Conservation (phyloP, 2,113 vertebrate species). For the Notarius lentiginosus region DNA sequence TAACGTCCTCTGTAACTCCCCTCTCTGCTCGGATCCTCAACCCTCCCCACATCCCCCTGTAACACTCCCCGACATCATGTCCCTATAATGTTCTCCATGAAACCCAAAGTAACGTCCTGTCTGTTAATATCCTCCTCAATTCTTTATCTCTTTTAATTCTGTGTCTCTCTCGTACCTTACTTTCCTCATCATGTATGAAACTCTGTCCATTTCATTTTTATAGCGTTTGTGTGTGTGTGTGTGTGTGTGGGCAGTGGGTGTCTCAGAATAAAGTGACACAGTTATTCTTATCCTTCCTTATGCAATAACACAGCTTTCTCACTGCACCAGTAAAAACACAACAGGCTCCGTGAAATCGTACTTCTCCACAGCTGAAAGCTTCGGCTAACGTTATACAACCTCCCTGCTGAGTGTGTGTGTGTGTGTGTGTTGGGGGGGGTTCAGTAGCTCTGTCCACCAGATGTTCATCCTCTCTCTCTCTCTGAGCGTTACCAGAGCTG, state of each 20-base stretch:
- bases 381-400: conserved; percentile 44
- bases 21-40: too few species aligned
- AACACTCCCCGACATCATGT: not conserved
- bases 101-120: not conserved
- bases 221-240: conserved; percentile 7
- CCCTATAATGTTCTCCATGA: too few species aligned
- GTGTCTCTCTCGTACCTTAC: not conserved
- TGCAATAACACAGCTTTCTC: conserved; percentile 26
- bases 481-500: not conserved
- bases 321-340: conserved; percentile 42
- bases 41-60: not conserved
- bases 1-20: not conserved
- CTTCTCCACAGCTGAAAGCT: conserved; percentile 50
- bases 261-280: conserved; percentile 23
- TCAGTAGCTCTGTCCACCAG: conserved; percentile 26
- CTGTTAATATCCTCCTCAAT: not conserved
- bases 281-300: conserved; percentile 29
- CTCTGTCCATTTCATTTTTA: not conserved
- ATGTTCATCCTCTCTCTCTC: not conserved
- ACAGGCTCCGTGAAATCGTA: conserved; percentile 15
- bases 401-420: conserved; percentile 39
- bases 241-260: conserved; percentile 8
- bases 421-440: conserved; percentile 1
- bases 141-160: not conserved
- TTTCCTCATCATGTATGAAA: not conserved